phyloP scores from a whole-genome alignment of 2,888 invertebrate species.

The Pandemis cinnamomeana region DNA sequence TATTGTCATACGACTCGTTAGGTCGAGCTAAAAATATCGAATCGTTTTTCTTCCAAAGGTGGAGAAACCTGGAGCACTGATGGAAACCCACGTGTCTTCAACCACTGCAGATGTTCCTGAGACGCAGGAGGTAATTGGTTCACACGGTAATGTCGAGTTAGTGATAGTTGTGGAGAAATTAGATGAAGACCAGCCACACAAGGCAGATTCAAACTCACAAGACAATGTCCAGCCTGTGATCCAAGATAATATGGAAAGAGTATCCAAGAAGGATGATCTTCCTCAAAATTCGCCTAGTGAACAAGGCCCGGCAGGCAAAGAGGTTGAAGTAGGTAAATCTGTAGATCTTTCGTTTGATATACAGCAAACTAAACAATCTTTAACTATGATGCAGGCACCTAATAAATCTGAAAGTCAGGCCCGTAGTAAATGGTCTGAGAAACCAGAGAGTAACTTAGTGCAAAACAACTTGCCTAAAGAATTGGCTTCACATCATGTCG shows the following conservation, averaged over 20 bases:
- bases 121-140: constrained; percentile 62
- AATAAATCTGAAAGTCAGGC: constrained; percentile 47
- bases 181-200: constrained; percentile 55
- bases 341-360: constrained; percentile 40
- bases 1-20: constrained; percentile 57
- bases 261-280: constrained; percentile 12
- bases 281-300: constrained; percentile 45
- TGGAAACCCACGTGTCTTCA: constrained; percentile 77
- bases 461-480: constrained; percentile 40
- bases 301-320: constrained; percentile 28
- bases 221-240: constrained; percentile 37
- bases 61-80: constrained; percentile 69
- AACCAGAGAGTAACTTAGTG: constrained; percentile 32
- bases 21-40: constrained; percentile 63
- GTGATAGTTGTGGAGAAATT: constrained; percentile 70
- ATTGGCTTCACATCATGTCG: constrained; percentile 30
- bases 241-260: constrained; percentile 15
- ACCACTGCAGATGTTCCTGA: constrained; percentile 70
- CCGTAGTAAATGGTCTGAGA: constrained; percentile 37
- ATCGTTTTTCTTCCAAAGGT: constrained; percentile 62
- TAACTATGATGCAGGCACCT: constrained; percentile 41
- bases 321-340: constrained; percentile 38
- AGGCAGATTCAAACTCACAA: constrained; percentile 45
- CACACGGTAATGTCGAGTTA: constrained; percentile 68
- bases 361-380: constrained; percentile 46